Evolutionary conservation across 2,888 invertebrate genomes (phyloP).

Genomic region (Villa cingulata): DNA sequence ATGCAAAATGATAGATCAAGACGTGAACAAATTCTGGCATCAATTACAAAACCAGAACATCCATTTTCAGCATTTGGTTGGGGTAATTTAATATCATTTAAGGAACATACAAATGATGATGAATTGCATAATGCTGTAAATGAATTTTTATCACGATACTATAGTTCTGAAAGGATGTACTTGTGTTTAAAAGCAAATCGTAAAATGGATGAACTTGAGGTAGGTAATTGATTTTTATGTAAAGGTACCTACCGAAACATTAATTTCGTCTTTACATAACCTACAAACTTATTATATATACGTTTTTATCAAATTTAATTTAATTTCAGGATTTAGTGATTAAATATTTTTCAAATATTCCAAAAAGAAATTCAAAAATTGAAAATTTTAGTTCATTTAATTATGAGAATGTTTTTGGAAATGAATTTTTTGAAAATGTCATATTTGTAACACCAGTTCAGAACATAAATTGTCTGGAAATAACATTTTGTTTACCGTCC

Average conservation of each 20-base stretch:
- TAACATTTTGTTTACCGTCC: slow-evolving; percentile 13
- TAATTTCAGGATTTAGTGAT: slow-evolving; percentile 17
- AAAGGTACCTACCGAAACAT: too few relatives aligned
- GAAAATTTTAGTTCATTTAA: slow-evolving; percentile 42
- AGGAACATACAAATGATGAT: slow-evolving; percentile 48
- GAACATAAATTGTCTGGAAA: slow-evolving; percentile 46
- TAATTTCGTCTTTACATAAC: too few relatives aligned
- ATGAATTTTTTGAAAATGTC: slow-evolving; percentile 12
- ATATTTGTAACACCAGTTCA: slow-evolving; percentile 57
- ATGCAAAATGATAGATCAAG: slow-evolving; percentile 54
- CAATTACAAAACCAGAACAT: slow-evolving; percentile 48
- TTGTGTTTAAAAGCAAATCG: slow-evolving; percentile 52
- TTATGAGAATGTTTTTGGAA: slow-evolving; percentile 10
- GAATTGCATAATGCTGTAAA: slow-evolving; percentile 51
- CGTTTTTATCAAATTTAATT: too few relatives aligned
- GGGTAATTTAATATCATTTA: slow-evolving; percentile 59
- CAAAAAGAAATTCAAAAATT: slow-evolving; percentile 46
- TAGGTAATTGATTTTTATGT: not conserved
- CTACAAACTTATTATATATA: too few relatives aligned
- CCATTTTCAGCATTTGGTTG: slow-evolving; percentile 61
- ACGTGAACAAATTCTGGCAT: slow-evolving; percentile 55
- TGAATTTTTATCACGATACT: slow-evolving; percentile 56
- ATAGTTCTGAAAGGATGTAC: slow-evolving; percentile 73
- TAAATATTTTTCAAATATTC: slow-evolving; percentile 48
- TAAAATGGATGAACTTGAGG: slow-evolving; percentile 11